Percentiles rank a stretch among this genome's conserved stretches.
These are phyloP conservation scores for Agonopterix alstromeriana DNA, from an alignment of 2,888 invertebrate genomes.

Conservation along the genomic window DNA sequence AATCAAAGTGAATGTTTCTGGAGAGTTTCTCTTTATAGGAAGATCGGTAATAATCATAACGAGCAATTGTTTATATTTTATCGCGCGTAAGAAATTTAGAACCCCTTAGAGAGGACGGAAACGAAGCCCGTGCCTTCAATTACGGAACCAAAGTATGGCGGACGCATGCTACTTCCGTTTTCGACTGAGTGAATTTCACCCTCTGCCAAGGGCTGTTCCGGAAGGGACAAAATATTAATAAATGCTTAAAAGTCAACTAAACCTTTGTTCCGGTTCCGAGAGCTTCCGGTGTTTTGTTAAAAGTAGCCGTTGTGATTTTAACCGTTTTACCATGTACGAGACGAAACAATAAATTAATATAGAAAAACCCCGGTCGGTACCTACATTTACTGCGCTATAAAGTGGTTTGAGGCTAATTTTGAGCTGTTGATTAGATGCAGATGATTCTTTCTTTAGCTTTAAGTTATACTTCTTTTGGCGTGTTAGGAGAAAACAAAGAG, in stretches of 20 bases:
- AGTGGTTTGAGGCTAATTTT: too few relatives aligned
- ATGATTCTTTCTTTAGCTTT: too few relatives aligned
- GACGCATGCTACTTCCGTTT: conserved; percentile 72
- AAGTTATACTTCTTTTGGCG: too few relatives aligned
- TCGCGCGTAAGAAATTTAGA: conserved; percentile 15
- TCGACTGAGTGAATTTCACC: conserved; percentile 56
- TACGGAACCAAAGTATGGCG: conserved; percentile 55
- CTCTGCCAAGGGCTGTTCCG: conserved; percentile 61
- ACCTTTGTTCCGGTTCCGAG: conserved; percentile 45
- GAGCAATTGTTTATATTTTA: background rate
- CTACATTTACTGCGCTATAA: too few relatives aligned
- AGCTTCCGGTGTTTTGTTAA: conserved; percentile 42
- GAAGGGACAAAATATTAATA: conserved; percentile 64
- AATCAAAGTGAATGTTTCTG: background rate
- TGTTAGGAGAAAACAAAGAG: too few relatives aligned
- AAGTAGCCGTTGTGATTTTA: conserved; percentile 8
- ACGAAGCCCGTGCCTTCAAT: conserved; percentile 66
- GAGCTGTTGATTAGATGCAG: too few relatives aligned
- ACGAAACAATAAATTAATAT: background rate
- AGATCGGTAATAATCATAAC: background rate
- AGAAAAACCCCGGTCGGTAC: background rate
- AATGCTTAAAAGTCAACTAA: conserved; percentile 58
- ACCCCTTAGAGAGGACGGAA: conserved; percentile 51
- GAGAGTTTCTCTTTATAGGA: background rate
- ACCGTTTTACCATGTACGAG: background rate